Percentiles rank a stretch among this genome's conserved stretches.
phyloP scores from a whole-genome alignment of 2,888 invertebrate species.

The Lepidocyrtoides sp. region DNA sequence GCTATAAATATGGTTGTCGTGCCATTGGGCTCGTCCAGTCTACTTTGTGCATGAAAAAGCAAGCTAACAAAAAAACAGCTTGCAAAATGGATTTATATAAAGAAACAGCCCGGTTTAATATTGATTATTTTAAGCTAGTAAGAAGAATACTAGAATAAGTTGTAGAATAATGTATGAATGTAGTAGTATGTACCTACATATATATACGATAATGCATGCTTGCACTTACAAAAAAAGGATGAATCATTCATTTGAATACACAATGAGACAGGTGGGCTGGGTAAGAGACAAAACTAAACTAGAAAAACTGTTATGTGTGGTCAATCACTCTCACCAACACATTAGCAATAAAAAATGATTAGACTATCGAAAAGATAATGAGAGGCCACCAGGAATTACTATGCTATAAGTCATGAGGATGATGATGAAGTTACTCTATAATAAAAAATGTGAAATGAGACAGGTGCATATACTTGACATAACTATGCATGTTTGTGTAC shows the following conservation, averaged over 20 bases:
- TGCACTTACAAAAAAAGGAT: constrained; percentile 12
- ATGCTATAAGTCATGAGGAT: constrained; percentile 40
- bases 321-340: constrained; percentile 71
- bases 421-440: constrained; percentile 40
- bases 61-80: not conserved
- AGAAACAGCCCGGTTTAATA: not conserved
- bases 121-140: not conserved
- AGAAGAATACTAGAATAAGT: not conserved
- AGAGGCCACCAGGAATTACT: constrained; percentile 63
- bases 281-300: constrained; percentile 21
- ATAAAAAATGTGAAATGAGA: constrained; percentile 60
- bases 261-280: constrained; percentile 60
- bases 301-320: constrained; percentile 64
- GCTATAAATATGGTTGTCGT: not conserved
- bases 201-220: not conserved
- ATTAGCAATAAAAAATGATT: constrained; percentile 74
- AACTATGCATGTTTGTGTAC: constrained; percentile 40
- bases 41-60: not conserved
- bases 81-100: not conserved
- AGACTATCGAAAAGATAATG: constrained; percentile 72
- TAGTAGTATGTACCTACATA: no score
- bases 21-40: not conserved
- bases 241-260: constrained; percentile 69
- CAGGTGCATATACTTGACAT: constrained; percentile 56
- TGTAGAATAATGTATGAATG: not conserved